A percentile compares a stretch with the other conserved stretches of the same genome.
Evolutionary conservation across 2,797 vertebrate genomes (phyloP).

Genomic region (Cuculus canorus): DNA sequence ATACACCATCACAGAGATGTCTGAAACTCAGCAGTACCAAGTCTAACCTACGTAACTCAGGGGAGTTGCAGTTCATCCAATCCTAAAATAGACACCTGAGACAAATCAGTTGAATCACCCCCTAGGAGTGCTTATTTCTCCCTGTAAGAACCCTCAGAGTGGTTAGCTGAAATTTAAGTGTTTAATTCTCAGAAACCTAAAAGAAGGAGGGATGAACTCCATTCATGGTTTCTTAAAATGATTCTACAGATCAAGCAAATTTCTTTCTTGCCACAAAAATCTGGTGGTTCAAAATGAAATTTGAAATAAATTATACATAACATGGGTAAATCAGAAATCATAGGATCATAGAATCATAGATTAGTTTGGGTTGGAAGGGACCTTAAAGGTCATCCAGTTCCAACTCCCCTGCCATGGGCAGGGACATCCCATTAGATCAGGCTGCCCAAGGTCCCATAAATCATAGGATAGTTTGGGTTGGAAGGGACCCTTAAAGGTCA

Average conservation of each 20-base stretch:
- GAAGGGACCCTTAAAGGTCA: too few species aligned
- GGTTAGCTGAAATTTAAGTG: not conserved
- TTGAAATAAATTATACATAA: not conserved
- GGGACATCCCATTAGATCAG: too few species aligned
- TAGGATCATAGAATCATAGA: too few species aligned
- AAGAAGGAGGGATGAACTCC: not conserved
- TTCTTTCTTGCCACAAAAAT: not conserved
- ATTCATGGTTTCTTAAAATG: not conserved
- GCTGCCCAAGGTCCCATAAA: too few species aligned
- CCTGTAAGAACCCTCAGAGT: not conserved
- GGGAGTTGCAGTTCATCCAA: not conserved
- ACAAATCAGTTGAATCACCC: not conserved
- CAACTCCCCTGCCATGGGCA: too few species aligned
- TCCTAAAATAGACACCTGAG: not conserved
- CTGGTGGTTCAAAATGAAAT: not conserved
- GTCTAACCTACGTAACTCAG: not conserved
- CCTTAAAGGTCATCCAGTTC: too few species aligned
- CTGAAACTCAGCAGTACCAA: not conserved
- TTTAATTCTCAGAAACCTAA: not conserved
- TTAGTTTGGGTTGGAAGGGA: too few species aligned
- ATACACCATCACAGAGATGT: not conserved
- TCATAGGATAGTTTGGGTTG: too few species aligned
- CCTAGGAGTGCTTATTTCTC: not conserved
- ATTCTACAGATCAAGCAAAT: not conserved
- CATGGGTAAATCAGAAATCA: not conserved